These are phyloP conservation scores for Leptothorax acervorum DNA, from an alignment of 2,888 invertebrate genomes.

Conservation along the genomic window DNA sequence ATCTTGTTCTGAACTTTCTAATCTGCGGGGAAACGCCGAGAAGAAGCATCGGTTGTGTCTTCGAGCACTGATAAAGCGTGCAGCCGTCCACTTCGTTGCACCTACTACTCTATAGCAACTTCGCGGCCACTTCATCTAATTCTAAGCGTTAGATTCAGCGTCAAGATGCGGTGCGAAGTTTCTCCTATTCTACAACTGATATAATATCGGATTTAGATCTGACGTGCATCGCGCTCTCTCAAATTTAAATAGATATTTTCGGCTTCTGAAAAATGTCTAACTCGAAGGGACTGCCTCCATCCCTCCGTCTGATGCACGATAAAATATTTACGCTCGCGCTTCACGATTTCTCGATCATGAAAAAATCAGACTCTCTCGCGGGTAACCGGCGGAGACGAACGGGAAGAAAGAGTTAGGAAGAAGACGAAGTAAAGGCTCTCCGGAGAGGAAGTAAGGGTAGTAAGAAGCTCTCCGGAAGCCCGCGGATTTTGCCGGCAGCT, in stretches of 20 bases:
- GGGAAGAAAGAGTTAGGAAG: constrained; percentile 19
- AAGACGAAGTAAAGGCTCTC: constrained; percentile 29
- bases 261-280: constrained; percentile 14
- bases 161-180: constrained; percentile 69
- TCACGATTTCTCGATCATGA: constrained; percentile 47
- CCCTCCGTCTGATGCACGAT: constrained; percentile 24
- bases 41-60: constrained; percentile 37
- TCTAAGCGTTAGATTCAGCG: constrained; percentile 75
- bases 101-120: constrained; percentile 69
- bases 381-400: not conserved
- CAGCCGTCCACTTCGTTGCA: constrained; percentile 62
- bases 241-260: constrained; percentile 56
- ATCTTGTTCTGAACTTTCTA: constrained; percentile 47
- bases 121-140: constrained; percentile 74
- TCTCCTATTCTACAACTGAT: constrained; percentile 59
- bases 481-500: constrained; percentile 52
- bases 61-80: constrained; percentile 72
- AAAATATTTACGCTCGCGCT: constrained; percentile 42
- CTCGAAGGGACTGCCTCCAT: not conserved
- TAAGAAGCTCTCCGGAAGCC: constrained; percentile 53
- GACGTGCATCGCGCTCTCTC: constrained; percentile 29
- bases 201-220: constrained; percentile 38
- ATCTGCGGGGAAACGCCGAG: constrained; percentile 5
- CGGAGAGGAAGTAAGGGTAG: constrained; percentile 15
- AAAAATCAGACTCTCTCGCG: constrained; percentile 42